Evolutionary conservation across 2,888 invertebrate genomes (phyloP), one percentile per base, ranked within the genome.

Genomic region (Noctua comes): DNA sequence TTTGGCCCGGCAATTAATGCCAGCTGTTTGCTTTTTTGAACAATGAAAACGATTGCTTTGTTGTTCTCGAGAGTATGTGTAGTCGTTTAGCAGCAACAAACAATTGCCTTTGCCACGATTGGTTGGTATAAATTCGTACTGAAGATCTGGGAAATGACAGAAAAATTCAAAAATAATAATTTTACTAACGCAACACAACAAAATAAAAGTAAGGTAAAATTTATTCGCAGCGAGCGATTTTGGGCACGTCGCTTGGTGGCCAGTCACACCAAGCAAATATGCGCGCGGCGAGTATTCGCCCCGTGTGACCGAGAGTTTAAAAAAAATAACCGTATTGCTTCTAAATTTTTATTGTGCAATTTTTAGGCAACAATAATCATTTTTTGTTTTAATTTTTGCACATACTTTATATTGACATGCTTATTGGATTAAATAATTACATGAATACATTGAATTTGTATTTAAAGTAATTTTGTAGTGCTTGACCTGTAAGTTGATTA

Each of bases 41-140:
- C 89, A 90, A 72, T 88, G 87, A 59, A 71, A 88, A 43, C 73
- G 79, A 40, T 69, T 79, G 6, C 82, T 73, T 4, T 69, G 77
- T 36, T 72, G 78, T 24, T 79, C 71, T 76, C 82, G 79, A 51
- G 86, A 86, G 59, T 85, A 90, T 8, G 90, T 88, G 66, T 84
- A 86, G 8, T 79, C 77, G 1, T 85, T 84, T 48, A 85, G 48
- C 85, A 89, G 78, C 13, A 90, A 69, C 54, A 91, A 77, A 6
- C 72, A 57, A 36, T 80, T 86, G 43, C 88, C 84, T 73, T 77
- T 83, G 6, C 46, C 69, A 1, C 76, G 70, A 51, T 72, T 46
- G 8, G 84, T 80, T 11, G 77, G 79, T 57, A 89, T 86, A 40
- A 88, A 77, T 24, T 82, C 71, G 73, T 70, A 70, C 13, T 65